Percentiles rank a stretch among this genome's conserved stretches.
phyloP scores from a whole-genome alignment of 2,888 invertebrate genomes.

The Tachystola acroxantha region DNA sequence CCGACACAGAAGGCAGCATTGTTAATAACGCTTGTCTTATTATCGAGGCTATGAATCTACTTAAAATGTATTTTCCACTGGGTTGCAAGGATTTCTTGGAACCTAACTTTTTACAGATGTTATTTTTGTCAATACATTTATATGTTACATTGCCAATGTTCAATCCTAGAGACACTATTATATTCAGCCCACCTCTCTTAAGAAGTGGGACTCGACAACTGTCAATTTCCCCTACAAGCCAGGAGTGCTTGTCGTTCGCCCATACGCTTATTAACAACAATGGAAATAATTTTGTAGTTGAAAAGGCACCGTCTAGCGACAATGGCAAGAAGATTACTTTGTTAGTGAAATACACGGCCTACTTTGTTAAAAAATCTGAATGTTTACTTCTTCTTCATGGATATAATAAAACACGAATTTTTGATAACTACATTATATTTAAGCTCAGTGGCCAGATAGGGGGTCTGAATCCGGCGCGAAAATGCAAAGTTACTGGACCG shows the following conservation, averaged over 20 bases:
- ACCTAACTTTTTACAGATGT: constrained; percentile 77
- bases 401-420: constrained; percentile 65
- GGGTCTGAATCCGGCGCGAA: constrained; percentile 44
- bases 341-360: constrained; percentile 55
- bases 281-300: constrained; percentile 51
- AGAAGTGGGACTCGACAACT: constrained; percentile 54
- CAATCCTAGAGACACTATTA: constrained; percentile 54
- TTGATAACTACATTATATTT: constrained; percentile 62
- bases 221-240: constrained; percentile 51
- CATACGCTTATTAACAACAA: constrained; percentile 48
- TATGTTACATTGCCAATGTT: constrained; percentile 76
- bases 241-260: constrained; percentile 54
- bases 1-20: constrained; percentile 44
- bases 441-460: constrained; percentile 47
- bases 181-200: constrained; percentile 65
- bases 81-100: constrained; percentile 68
- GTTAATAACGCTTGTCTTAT: constrained; percentile 79
- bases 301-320: constrained; percentile 47
- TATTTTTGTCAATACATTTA: constrained; percentile 76
- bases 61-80: constrained; percentile 76
- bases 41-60: constrained; percentile 70
- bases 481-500: constrained; percentile 60
- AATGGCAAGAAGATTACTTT: constrained; percentile 57
- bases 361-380: constrained; percentile 47
- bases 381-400: constrained; percentile 59